phyloP scores from a whole-genome alignment of 2,113 vertebrate species.

The Notechis scutatus region DNA sequence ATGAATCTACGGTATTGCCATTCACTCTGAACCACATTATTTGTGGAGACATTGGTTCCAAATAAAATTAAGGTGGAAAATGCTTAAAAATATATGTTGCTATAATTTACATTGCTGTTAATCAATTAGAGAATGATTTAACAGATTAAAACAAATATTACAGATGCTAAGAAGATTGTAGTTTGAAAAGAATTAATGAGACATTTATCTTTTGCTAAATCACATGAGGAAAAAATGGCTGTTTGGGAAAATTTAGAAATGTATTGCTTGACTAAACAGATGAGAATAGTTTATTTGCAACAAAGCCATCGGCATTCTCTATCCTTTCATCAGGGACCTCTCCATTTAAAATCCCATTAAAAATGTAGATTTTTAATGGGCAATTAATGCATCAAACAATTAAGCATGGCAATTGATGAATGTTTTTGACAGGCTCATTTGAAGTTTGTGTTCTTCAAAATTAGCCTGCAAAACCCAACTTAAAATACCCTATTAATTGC shows the following conservation, averaged over 20 bases:
- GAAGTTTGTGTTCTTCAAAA: conserved; percentile 12
- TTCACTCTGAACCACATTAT: not conserved
- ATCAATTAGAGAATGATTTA: conserved; percentile 2
- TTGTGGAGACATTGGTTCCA: not conserved
- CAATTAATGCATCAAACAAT: conserved; percentile 35
- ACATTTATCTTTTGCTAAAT: conserved; percentile 8
- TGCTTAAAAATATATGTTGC: not conserved
- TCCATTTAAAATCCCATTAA: conserved; percentile 31
- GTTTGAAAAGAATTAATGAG: not conserved
- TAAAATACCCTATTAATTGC: not conserved
- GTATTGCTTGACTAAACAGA: not conserved
- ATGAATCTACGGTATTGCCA: not conserved
- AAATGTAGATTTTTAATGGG: conserved; percentile 30
- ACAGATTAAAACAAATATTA: conserved; percentile 3
- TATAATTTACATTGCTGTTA: conserved; percentile 3
- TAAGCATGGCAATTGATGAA: conserved; percentile 25
- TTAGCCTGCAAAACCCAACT: not conserved
- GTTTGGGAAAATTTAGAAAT: not conserved
- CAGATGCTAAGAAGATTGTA: not conserved
- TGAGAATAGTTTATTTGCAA: not conserved
- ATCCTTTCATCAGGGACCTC: conserved; percentile 14
- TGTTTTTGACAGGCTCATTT: conserved; percentile 15
- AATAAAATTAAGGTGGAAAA: not conserved
- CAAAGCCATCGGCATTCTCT: not conserved
- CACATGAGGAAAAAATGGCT: not conserved